These are phyloP conservation scores for Protomyctophum bolini DNA, from an alignment of 2,113 vertebrate genomes.

Conservation along the genomic window DNA sequence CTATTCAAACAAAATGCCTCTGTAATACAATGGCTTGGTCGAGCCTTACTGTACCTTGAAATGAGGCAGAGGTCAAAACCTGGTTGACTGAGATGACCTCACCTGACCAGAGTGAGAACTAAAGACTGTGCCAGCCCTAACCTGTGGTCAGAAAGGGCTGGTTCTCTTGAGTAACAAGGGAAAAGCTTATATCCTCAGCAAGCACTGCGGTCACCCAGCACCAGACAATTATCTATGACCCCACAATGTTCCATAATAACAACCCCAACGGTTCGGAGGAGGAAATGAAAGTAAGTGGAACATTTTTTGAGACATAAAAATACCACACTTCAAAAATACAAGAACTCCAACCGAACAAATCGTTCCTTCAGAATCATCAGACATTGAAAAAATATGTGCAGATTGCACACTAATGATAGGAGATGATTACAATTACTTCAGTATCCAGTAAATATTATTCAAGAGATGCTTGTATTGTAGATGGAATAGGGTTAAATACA, in stretches of 20 bases:
- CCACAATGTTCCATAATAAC: slow-evolving; percentile 64
- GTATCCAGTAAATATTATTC: slow-evolving; percentile 12
- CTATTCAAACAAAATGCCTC: neutral
- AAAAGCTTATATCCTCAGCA: slow-evolving; percentile 56
- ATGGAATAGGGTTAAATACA: neutral
- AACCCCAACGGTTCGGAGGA: slow-evolving; percentile 38
- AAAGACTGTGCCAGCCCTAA: slow-evolving; percentile 32
- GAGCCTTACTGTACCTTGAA: slow-evolving; percentile 21
- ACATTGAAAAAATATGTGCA: slow-evolving; percentile 12
- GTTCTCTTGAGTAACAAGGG: slow-evolving; percentile 49
- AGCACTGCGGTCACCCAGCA: slow-evolving; percentile 41
- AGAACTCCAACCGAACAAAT: slow-evolving; percentile 31
- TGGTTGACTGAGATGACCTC: slow-evolving; percentile 56
- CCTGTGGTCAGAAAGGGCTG: slow-evolving; percentile 48
- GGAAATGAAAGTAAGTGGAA: slow-evolving; percentile 60
- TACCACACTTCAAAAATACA: slow-evolving; percentile 53
- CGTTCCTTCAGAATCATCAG: slow-evolving; percentile 33
- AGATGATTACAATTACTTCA: neutral
- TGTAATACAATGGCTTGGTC: slow-evolving; percentile 24
- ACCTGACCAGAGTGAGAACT: slow-evolving; percentile 52
- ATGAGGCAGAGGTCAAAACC: slow-evolving; percentile 42
- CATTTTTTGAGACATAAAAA: slow-evolving; percentile 41
- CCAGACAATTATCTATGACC: slow-evolving; percentile 55
- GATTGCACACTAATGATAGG: slow-evolving; percentile 3
- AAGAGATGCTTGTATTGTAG: neutral